phyloP scores from a whole-genome alignment of 2,113 vertebrate species.

The Ophthalmolycus amberensis region DNA sequence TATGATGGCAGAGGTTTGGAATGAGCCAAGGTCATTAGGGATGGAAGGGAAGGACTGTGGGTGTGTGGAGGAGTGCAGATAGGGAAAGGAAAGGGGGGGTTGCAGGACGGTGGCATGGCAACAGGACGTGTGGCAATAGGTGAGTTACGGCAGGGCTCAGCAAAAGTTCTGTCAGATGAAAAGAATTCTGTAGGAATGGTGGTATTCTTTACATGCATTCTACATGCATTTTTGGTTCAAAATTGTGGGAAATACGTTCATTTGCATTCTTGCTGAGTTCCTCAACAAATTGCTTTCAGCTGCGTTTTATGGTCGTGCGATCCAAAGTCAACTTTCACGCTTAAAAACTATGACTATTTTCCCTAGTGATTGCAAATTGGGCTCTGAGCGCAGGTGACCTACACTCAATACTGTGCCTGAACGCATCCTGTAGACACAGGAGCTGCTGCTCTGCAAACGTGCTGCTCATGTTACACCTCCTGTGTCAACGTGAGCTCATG shows the following conservation, averaged over 20 bases:
- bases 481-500: neutral
- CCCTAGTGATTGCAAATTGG: too few species aligned
- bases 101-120: constrained; percentile 12
- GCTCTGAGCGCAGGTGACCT: neutral
- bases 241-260: neutral
- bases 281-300: neutral
- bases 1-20: constrained; percentile 83
- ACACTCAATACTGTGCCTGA: neutral
- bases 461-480: too few species aligned
- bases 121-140: neutral
- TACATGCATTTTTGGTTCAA: neutral
- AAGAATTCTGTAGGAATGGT: neutral
- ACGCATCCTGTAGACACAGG: neutral
- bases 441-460: neutral
- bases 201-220: neutral
- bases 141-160: neutral
- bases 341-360: neutral
- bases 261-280: neutral
- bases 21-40: constrained; percentile 68
- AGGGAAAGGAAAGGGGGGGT: constrained; percentile 6
- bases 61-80: constrained; percentile 21
- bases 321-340: neutral
- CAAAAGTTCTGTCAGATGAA: neutral
- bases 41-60: constrained; percentile 37
- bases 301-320: neutral